Evolutionary conservation across 1,140 invertebrate species (phyloP).

Genomic region (Odontomachus brunneus): DNA sequence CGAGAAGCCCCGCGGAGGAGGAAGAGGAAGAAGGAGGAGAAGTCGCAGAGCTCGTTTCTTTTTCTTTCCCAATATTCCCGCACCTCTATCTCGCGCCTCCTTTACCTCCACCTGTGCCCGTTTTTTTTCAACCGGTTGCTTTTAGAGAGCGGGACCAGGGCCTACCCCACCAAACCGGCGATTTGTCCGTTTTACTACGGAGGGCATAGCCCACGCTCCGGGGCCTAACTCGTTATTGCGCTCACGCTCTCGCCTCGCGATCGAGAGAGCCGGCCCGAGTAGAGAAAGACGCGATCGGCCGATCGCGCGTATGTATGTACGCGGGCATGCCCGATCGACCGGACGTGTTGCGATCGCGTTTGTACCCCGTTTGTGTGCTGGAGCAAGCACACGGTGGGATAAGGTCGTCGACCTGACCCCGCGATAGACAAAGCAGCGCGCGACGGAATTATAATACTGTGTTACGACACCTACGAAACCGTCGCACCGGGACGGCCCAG

Average conservation of each 20-base stretch:
- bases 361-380: slow-evolving; percentile 74
- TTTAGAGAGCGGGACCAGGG: slow-evolving; percentile 78
- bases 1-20: background rate
- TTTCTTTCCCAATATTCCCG: background rate
- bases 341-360: slow-evolving; percentile 72
- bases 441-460: slow-evolving; percentile 78
- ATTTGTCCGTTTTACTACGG: slow-evolving; percentile 71
- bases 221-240: slow-evolving; percentile 69
- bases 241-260: slow-evolving; percentile 66
- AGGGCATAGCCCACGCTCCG: slow-evolving; percentile 58
- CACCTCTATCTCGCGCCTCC: background rate
- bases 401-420: slow-evolving; percentile 74
- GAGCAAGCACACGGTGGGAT: slow-evolving; percentile 59
- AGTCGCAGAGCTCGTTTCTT: background rate
- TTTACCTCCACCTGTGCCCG: slow-evolving; percentile 1
- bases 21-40: background rate
- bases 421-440: slow-evolving; percentile 67
- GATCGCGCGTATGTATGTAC: slow-evolving; percentile 51
- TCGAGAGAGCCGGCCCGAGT: slow-evolving; percentile 63
- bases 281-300: slow-evolving; percentile 54
- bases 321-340: slow-evolving; percentile 49
- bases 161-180: slow-evolving; percentile 78
- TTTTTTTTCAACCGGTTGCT: slow-evolving; percentile 38
- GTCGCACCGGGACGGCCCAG: background rate
- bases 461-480: slow-evolving; percentile 72